phyloP scores from a whole-genome alignment of 2,113 vertebrate genomes.

The Oryctolagus cuniculus region mOryCun1.1 NC_091437.1:91056501-91057000 shows the following conservation, averaged over 20 bases:
- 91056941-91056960: not conserved
- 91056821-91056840: not conserved
- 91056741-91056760: not conserved
- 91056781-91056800: not conserved
- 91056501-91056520: no score
- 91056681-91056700: no score
- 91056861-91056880: not conserved
- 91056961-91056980: not conserved
- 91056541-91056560: no score
- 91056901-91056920: not conserved
- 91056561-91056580: no score
- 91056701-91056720: no score
- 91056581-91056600: no score
- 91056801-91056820: not conserved
- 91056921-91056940: not conserved
- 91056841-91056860: not conserved
- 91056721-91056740: no score
- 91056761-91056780: not conserved
- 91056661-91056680: no score
- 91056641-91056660: no score
- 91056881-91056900: not conserved
- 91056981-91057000: not conserved
- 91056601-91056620: no score
- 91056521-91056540: no score
- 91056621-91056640: no score